Evolutionary conservation across 2,888 invertebrate species (phyloP).

Genomic region (Crocallis elinguaria): DNA sequence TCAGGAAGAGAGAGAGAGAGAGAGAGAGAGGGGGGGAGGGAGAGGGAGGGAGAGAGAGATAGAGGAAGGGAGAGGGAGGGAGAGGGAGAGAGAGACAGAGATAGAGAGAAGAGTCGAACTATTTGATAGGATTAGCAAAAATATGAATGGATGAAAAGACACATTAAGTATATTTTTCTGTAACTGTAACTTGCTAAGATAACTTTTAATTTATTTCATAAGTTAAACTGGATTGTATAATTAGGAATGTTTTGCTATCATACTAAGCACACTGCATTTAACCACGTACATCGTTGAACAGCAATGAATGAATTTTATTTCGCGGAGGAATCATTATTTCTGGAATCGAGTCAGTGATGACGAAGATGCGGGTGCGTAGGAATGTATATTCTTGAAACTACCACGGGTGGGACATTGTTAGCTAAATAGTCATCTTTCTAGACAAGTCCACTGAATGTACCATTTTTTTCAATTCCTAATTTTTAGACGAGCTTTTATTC

Average conservation of each 20-base stretch:
- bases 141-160: too few relatives aligned
- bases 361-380: slow-evolving; percentile 55
- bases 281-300: slow-evolving; percentile 1
- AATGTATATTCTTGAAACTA: slow-evolving; percentile 42
- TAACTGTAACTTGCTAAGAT: too few relatives aligned
- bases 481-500: too few relatives aligned
- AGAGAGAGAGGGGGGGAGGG: too few relatives aligned
- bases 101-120: too few relatives aligned
- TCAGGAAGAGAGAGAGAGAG: too few relatives aligned
- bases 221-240: not conserved
- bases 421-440: slow-evolving; percentile 33
- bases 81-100: too few relatives aligned
- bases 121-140: too few relatives aligned
- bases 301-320: slow-evolving; percentile 25
- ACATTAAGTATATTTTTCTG: too few relatives aligned
- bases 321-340: slow-evolving; percentile 50
- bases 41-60: too few relatives aligned
- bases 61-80: too few relatives aligned
- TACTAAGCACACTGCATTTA: not conserved
- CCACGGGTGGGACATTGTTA: slow-evolving; percentile 31
- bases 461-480: not conserved
- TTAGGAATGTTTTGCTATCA: not conserved
- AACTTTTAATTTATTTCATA: too few relatives aligned
- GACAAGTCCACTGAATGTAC: slow-evolving; percentile 2
- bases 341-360: slow-evolving; percentile 61